Percentiles rank a stretch among this genome's conserved stretches.
Evolutionary conservation across 2,888 invertebrate genomes (phyloP).

Genomic region (Leptopilina syphax): DNA sequence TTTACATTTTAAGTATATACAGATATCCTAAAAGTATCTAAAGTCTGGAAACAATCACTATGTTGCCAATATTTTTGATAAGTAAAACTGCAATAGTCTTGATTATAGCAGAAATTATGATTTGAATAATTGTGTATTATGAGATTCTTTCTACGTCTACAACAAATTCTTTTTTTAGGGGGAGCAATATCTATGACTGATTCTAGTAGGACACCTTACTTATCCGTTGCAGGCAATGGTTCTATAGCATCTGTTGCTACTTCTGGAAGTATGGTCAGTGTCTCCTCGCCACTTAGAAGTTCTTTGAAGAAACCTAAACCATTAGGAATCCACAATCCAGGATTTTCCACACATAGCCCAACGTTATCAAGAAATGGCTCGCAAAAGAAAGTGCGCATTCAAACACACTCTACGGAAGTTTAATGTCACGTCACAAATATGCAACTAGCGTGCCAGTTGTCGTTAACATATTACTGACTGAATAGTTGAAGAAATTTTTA

Average conservation of each 20-base stretch:
- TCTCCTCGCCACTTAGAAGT: conserved; percentile 85
- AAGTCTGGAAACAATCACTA: too few relatives aligned
- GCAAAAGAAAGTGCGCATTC: conserved; percentile 93
- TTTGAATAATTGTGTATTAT: too few relatives aligned
- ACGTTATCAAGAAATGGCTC: conserved; percentile 90
- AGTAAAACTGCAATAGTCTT: too few relatives aligned
- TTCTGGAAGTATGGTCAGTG: conserved; percentile 75
- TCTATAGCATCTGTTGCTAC: conserved; percentile 78
- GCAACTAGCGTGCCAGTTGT: too few relatives aligned
- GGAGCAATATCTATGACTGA: conserved; percentile 88
- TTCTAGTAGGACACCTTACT: conserved; percentile 90
- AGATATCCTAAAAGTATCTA: too few relatives aligned
- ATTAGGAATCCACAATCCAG: conserved; percentile 91
- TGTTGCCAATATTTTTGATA: too few relatives aligned
- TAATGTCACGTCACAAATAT: conserved; percentile 71
- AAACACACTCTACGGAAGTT: conserved; percentile 94
- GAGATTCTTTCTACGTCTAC: too few relatives aligned
- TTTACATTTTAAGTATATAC: too few relatives aligned
- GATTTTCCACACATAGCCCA: conserved; percentile 90
- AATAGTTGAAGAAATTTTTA: too few relatives aligned
- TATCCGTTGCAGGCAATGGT: conserved; percentile 78
- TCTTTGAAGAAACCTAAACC: conserved; percentile 90
- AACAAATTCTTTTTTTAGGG: conserved; percentile 76
- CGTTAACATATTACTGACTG: neutral
- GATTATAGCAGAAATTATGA: too few relatives aligned